These are phyloP conservation scores for Anas bahamensis DNA, from an alignment of 2,797 vertebrate genomes.

Conservation along the genomic window DNA sequence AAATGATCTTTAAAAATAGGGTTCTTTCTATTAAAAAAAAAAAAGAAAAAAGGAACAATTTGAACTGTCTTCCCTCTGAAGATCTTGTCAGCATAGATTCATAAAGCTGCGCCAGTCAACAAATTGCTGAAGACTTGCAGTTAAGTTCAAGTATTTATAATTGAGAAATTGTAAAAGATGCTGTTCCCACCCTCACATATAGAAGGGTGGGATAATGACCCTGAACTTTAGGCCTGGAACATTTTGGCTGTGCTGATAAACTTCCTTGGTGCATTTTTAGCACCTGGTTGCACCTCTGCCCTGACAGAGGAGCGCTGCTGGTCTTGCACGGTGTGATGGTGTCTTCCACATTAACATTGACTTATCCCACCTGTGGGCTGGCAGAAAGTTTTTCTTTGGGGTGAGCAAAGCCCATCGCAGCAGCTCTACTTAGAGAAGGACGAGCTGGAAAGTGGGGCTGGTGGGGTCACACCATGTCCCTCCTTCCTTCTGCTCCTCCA, in stretches of 20 bases:
- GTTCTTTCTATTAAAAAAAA: not conserved
- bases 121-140: not conserved
- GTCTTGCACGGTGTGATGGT: not conserved
- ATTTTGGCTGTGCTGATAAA: not conserved
- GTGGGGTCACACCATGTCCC: accelerated
- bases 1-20: slow-evolving; percentile 33
- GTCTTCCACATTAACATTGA: not conserved
- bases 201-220: not conserved
- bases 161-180: not conserved
- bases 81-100: not conserved
- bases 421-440: not conserved
- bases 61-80: not conserved
- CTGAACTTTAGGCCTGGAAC: not conserved
- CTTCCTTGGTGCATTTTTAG: not conserved
- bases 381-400: not conserved
- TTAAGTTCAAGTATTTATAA: not conserved
- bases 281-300: not conserved
- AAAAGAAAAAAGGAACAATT: not conserved
- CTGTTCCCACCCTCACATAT: not conserved
- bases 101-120: not conserved
- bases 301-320: not conserved
- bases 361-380: not conserved
- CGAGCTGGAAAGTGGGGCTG: not conserved
- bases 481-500: not conserved
- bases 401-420: not conserved